phyloP scores from a whole-genome alignment of 2,888 invertebrate species.

The Digitonthophagus gazella region DNA sequence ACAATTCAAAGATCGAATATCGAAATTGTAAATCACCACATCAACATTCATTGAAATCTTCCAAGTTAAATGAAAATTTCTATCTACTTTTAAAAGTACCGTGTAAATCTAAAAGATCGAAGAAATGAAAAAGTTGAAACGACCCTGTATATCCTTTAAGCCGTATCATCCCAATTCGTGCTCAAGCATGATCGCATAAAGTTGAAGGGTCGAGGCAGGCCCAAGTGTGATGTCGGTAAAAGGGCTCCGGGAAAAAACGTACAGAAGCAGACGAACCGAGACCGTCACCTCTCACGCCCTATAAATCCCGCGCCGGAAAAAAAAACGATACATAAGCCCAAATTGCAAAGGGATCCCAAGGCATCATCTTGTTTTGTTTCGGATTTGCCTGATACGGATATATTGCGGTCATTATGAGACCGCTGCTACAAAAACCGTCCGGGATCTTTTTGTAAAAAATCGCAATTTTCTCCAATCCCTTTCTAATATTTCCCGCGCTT shows the following conservation, averaged over 20 bases:
- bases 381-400: not conserved
- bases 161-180: not conserved
- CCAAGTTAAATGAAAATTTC: no score
- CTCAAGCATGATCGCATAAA: not conserved
- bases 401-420: not conserved
- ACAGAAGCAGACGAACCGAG: not conserved
- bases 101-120: not conserved
- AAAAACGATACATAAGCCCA: not conserved
- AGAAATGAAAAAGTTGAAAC: not conserved
- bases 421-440: not conserved
- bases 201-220: not conserved
- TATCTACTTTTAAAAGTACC: no score
- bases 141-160: not conserved
- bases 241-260: not conserved
- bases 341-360: not conserved
- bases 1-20: no score
- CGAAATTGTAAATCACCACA: no score
- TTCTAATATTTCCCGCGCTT: not conserved
- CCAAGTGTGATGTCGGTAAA: not conserved
- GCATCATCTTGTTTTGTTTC: not conserved
- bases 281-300: not conserved
- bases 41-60: no score
- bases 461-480: not conserved
- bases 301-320: not conserved
- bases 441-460: not conserved